Conservation (phyloP, 2,113 vertebrate genomes). For the Osmerus eperlanus region DNA sequence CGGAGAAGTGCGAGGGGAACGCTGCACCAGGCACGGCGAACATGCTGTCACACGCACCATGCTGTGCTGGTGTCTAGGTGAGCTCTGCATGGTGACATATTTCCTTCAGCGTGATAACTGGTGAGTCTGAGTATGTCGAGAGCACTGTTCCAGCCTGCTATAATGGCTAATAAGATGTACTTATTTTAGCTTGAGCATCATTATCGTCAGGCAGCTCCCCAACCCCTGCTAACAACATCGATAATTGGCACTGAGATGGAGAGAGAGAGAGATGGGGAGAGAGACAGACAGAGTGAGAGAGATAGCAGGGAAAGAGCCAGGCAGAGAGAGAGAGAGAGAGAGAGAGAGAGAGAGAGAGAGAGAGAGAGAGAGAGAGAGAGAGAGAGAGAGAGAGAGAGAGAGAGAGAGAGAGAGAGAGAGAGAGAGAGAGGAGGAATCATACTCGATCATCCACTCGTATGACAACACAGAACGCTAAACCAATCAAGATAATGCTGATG, state of each 20-base stretch:
- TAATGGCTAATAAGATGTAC: conserved; percentile 52
- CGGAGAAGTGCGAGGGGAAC: background rate
- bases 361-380: background rate
- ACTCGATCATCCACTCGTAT: background rate
- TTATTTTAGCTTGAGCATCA: conserved; percentile 59
- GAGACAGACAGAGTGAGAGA: background rate
- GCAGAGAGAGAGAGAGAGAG: conserved; percentile 7
- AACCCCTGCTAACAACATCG: conserved; percentile 47
- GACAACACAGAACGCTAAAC: too few species aligned
- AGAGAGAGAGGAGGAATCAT: background rate
- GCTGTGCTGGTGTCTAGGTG: conserved; percentile 26
- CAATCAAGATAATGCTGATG: too few species aligned
- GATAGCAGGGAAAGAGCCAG: background rate
- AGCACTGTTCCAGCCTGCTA: conserved; percentile 32
- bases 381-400: background rate
- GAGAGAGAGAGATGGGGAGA: background rate
- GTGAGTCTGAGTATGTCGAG: conserved; percentile 20
- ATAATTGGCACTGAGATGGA: conserved; percentile 46
- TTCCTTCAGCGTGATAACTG: conserved; percentile 45
- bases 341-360: background rate
- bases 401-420: too few species aligned
- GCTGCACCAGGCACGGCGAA: too few species aligned
- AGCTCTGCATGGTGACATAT: conserved; percentile 41
- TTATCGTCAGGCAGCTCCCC: conserved; percentile 41
- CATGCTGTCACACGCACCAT: background rate